Conservation (phyloP, 2,888 invertebrate species). For the Vesta saturnalis region DNA sequence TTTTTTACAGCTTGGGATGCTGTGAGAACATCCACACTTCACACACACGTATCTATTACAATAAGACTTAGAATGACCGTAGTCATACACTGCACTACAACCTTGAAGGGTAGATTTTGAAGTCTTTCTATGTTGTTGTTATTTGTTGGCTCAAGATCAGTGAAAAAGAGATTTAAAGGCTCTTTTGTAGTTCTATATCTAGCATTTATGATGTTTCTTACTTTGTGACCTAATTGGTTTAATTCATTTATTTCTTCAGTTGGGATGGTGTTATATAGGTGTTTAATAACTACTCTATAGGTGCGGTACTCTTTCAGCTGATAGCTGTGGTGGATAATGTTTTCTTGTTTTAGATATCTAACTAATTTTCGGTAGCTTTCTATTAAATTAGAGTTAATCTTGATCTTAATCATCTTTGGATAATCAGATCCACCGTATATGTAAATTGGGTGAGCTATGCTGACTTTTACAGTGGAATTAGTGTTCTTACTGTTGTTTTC, state of each 20-base stretch:
- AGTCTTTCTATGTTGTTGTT: background rate
- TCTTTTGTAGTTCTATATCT: constrained; percentile 7
- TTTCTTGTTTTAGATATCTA: too few relatives aligned
- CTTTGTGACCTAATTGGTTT: background rate
- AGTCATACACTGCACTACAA: background rate
- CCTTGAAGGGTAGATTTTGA: background rate
- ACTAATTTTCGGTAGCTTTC: too few relatives aligned
- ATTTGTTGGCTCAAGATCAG: too few relatives aligned
- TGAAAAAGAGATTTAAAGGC: background rate
- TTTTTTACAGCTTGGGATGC: background rate
- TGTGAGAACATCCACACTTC: background rate
- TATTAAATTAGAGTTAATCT: too few relatives aligned
- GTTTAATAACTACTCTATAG: too few relatives aligned
- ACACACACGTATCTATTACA: background rate
- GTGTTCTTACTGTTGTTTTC: background rate
- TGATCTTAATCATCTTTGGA: background rate
- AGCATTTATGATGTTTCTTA: too few relatives aligned
- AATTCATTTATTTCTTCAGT: background rate
- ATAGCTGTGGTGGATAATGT: too few relatives aligned
- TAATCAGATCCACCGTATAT: background rate
- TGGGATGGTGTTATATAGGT: background rate
- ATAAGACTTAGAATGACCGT: too few relatives aligned
- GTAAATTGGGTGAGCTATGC: background rate
- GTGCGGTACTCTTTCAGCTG: background rate
- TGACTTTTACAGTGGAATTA: background rate